phyloP scores from a whole-genome alignment of 2,797 vertebrate species.

The Spondyliosoma cantharus region DNA sequence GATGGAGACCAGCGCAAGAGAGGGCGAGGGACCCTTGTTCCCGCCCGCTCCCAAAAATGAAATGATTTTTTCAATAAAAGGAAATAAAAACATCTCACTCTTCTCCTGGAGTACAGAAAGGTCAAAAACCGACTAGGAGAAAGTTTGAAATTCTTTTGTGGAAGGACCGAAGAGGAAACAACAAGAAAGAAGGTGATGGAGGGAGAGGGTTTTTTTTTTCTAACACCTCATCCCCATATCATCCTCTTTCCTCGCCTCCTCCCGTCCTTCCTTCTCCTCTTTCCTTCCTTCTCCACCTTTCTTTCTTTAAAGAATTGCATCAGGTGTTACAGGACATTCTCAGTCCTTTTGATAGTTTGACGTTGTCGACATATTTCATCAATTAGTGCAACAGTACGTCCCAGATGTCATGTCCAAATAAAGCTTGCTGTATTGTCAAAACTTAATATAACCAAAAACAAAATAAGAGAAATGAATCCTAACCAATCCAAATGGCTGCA shows the following conservation, averaged over 20 bases:
- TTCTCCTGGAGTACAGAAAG: slow-evolving; percentile 48
- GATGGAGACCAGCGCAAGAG: slow-evolving; percentile 83
- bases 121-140: slow-evolving; percentile 15
- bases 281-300: slow-evolving; percentile 43
- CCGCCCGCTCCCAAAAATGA: slow-evolving; percentile 73
- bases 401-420: slow-evolving; percentile 87
- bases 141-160: neutral
- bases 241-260: neutral
- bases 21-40: slow-evolving; percentile 74
- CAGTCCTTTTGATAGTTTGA: slow-evolving; percentile 68
- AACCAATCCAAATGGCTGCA: slow-evolving; percentile 78
- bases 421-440: slow-evolving; percentile 87
- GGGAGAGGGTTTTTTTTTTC: neutral
- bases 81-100: slow-evolving; percentile 58
- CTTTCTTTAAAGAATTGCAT: slow-evolving; percentile 60
- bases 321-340: slow-evolving; percentile 75
- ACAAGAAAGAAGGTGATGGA: neutral
- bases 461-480: slow-evolving; percentile 46
- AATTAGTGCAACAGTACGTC: slow-evolving; percentile 84
- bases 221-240: neutral
- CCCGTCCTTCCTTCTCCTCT: slow-evolving; percentile 6
- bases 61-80: slow-evolving; percentile 53
- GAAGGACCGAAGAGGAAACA: neutral
- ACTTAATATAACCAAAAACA: slow-evolving; percentile 59
- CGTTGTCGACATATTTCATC: slow-evolving; percentile 67